phyloP scores from a whole-genome alignment of 2,797 vertebrate species.

The Hipposideros larvatus region DNA sequence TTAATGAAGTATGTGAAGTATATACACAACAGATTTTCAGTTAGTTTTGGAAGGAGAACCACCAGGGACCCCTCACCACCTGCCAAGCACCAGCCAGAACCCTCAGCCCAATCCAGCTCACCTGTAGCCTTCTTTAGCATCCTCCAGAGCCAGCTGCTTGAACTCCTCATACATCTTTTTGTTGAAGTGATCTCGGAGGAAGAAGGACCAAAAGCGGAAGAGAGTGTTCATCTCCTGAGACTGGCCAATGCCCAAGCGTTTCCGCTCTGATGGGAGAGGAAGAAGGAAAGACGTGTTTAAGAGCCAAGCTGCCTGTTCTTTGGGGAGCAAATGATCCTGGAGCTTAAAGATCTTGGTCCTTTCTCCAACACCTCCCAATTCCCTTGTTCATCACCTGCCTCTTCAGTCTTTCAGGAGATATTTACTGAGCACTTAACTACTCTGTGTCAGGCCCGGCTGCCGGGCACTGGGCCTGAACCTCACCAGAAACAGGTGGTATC shows the following conservation, averaged over 20 bases:
- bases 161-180: slow-evolving; percentile 99
- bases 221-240: slow-evolving; percentile 99
- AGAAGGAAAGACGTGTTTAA: not conserved
- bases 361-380: not conserved
- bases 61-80: not conserved
- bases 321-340: not conserved
- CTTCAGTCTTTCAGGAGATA: not conserved
- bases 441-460: rapidly evolving
- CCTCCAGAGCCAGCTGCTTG: slow-evolving; percentile 97
- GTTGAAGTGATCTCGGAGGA: slow-evolving; percentile 99
- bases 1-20: not conserved
- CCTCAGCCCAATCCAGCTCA: slow-evolving; percentile 70
- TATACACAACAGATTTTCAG: not conserved
- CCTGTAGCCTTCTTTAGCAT: slow-evolving; percentile 99
- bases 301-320: not conserved
- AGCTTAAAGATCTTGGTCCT: not conserved
- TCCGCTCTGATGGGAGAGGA: slow-evolving; percentile 92
- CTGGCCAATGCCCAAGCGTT: slow-evolving; percentile 98
- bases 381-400: not conserved
- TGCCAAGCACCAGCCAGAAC: not conserved
- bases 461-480: not conserved
- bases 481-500: not conserved
- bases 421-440: not conserved
- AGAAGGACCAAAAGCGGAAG: slow-evolving; percentile 99
- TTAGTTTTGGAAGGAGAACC: not conserved